phyloP scores from a whole-genome alignment of 2,797 vertebrate genomes.

The Falco berigora region DNA sequence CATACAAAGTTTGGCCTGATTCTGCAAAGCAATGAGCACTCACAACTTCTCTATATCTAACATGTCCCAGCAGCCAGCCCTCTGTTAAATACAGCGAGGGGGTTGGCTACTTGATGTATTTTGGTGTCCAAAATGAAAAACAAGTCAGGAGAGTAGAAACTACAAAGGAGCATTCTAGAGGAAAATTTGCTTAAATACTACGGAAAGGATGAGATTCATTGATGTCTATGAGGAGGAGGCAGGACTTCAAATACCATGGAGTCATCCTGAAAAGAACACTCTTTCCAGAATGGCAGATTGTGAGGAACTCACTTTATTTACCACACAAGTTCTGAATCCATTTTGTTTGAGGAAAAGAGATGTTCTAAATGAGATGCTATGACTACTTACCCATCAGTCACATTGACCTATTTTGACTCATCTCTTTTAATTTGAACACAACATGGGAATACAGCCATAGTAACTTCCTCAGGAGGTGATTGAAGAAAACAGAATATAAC shows the following conservation, averaged over 20 bases:
- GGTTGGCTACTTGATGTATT: neutral
- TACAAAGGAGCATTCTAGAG: neutral
- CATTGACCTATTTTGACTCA: constrained; percentile 51
- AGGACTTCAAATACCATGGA: neutral
- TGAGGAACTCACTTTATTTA: neutral
- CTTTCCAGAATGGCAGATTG: neutral
- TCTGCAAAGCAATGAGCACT: neutral
- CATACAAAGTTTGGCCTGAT: neutral
- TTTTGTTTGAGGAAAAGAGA: constrained; percentile 5
- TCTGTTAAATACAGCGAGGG: neutral
- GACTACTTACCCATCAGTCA: neutral
- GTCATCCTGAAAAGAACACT: neutral
- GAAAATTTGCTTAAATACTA: constrained; percentile 11
- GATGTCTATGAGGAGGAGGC: neutral
- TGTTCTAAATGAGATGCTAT: neutral
- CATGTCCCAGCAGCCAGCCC: neutral
- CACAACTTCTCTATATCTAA: neutral
- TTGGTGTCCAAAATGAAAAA: constrained; percentile 18
- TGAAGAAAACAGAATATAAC: neutral
- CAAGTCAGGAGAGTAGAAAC: neutral
- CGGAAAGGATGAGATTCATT: neutral
- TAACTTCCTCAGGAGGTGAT: neutral
- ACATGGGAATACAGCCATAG: neutral
- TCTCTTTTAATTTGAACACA: constrained; percentile 12
- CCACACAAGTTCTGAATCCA: neutral